Base-by-base conservation (phyloP, 2,113 vertebrate species). In the Oostethus manadensis region DNA sequence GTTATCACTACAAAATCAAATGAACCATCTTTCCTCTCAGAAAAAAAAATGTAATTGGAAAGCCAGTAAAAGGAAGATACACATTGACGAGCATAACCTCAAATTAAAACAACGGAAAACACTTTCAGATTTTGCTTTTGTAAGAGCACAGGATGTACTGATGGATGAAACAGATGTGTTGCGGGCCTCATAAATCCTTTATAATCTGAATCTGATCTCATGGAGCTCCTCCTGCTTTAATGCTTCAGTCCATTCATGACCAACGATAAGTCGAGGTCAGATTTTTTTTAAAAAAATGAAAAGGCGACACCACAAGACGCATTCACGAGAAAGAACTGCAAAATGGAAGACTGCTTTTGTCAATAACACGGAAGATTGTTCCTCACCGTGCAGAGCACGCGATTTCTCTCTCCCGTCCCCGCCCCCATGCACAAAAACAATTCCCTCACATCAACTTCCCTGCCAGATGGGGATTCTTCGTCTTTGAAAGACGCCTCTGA, bases 341-440 rank as follows among this genome's bases (percentile, higher is more conserved):
- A 90, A 89, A 90, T 87, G 89, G 88, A 76, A 84, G 78, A 62
- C 55, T 22, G 71, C 53, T 74, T 69, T 49, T 15, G 62, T 56
- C 0, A 55, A 71, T 53, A 57, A 23, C 49, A 15, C 16, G 62
- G 29, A 84, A 87, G 82, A 79, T 56, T 68, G 79, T 65, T 75
- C 87, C 87, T 89, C 89, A 81, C 38, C 67, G 86, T 84, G 85
- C 87, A 82, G 20, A 57, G 65, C 53, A 76, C 26, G 48, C n/a
- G 20, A 53, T 50, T 17, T 3, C 29, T 7, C 29, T 33, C 46
- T 35, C 70, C 43, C 62, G 13, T 8, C 68, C 58, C 67, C 74
- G 22, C 63, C 70, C 76, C 57, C 63, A 58, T 69, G 68, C 57
- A 75, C 72, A 82, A 48, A 76, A 74, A 79, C 64, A 80, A 77